These are phyloP conservation scores for Pseudochromis fuscus DNA, from an alignment of 2,797 vertebrate species.

Conservation along the genomic window DNA sequence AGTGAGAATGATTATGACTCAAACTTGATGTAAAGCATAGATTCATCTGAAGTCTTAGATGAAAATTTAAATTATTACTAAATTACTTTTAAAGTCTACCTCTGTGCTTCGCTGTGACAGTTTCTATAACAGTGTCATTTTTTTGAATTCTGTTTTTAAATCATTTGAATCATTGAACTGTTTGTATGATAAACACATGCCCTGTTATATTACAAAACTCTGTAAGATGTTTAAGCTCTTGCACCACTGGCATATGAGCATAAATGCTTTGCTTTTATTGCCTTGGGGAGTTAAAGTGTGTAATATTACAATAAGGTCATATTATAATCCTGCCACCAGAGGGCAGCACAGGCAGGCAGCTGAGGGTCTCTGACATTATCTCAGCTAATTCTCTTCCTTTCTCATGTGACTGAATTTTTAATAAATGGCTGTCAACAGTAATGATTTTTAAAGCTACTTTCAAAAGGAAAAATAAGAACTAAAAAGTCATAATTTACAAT, in stretches of 20 bases:
- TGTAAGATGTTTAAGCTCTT: background rate
- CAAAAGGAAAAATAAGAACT: background rate
- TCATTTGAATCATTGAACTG: background rate
- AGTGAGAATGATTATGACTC: too few species aligned
- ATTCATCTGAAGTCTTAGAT: background rate
- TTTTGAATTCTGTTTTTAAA: background rate
- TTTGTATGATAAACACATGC: background rate
- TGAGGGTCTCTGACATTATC: conserved; percentile 2
- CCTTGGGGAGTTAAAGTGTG: background rate
- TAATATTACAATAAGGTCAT: background rate
- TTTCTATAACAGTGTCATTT: background rate
- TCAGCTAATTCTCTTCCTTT: background rate
- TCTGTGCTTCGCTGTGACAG: background rate
- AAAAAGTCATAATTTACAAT: too few species aligned
- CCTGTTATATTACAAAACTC: background rate
- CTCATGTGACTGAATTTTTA: background rate
- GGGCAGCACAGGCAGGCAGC: conserved; percentile 61
- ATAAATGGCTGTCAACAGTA: background rate
- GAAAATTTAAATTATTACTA: too few species aligned
- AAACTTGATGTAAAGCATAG: too few species aligned
- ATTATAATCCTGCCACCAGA: too few species aligned
- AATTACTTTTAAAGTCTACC: too few species aligned
- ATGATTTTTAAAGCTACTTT: background rate
- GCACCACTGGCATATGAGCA: background rate
- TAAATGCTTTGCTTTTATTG: background rate